Evolutionary conservation across 1,140 invertebrate species (phyloP).

Genomic region (Pararge aegeria): DNA sequence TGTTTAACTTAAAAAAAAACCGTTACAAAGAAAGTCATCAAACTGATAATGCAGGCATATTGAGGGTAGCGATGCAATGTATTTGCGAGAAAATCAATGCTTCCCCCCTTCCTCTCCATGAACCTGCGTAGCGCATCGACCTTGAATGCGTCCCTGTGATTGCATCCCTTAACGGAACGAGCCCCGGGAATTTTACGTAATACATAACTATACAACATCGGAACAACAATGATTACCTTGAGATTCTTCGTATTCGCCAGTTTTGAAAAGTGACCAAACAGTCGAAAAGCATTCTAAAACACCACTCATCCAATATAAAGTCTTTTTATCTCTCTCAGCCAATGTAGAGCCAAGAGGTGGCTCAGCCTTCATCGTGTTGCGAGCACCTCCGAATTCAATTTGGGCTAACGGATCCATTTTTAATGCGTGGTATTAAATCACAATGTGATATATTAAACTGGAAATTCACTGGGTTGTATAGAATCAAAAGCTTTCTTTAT

Average conservation of each 20-base stretch:
- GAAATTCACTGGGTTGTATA: neutral
- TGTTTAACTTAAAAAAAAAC: too few relatives aligned
- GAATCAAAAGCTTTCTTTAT: neutral
- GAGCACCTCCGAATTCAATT: slow-evolving; percentile 18
- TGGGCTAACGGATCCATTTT: slow-evolving; percentile 29
- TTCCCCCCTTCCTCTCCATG: slow-evolving; percentile 72
- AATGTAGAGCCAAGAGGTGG: slow-evolving; percentile 25
- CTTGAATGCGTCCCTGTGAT: slow-evolving; percentile 39
- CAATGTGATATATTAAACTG: neutral
- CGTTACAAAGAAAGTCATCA: neutral
- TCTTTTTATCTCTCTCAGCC: slow-evolving; percentile 47
- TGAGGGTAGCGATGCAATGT: slow-evolving; percentile 7
- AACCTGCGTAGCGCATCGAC: slow-evolving; percentile 57
- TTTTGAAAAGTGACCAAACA: slow-evolving; percentile 44
- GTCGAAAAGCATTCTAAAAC: slow-evolving; percentile 57
- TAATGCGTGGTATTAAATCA: neutral
- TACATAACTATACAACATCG: slow-evolving; percentile 9
- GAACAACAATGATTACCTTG: slow-evolving; percentile 42
- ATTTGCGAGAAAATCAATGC: slow-evolving; percentile 80
- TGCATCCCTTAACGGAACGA: slow-evolving; percentile 33
- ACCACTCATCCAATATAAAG: slow-evolving; percentile 52
- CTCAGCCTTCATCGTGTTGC: slow-evolving; percentile 26
- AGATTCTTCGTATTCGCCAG: slow-evolving; percentile 33
- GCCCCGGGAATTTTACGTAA: slow-evolving; percentile 31
- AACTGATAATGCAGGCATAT: slow-evolving; percentile 24